These are phyloP conservation scores for Phaetusa simplex DNA, from an alignment of 2,113 vertebrate species.

Conservation along the genomic window DNA sequence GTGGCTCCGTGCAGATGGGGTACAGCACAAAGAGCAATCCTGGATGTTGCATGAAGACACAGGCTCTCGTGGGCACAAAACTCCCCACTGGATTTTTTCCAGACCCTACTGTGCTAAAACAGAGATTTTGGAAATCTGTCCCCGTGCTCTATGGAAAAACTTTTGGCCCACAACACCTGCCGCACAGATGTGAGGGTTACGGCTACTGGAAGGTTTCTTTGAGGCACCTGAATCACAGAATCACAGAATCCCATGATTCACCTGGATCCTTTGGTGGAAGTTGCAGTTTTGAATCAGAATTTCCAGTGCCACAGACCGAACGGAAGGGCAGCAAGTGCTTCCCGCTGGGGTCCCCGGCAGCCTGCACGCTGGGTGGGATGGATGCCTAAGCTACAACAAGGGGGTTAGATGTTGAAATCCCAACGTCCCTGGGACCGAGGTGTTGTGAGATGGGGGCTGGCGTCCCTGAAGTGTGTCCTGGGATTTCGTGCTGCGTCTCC, in stretches of 20 bases:
- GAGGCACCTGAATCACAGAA: not conserved
- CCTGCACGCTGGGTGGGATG: fast-evolving
- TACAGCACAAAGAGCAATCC: not conserved
- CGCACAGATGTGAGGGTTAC: not conserved
- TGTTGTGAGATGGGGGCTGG: not conserved
- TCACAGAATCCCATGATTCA: no score
- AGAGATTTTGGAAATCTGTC: not conserved
- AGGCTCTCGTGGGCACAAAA: not conserved
- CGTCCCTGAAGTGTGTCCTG: not conserved
- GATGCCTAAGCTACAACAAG: fast-evolving
- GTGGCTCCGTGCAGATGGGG: not conserved
- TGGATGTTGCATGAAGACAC: not conserved
- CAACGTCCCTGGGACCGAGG: not conserved
- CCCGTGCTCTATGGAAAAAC: not conserved
- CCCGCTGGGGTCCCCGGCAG: not conserved
- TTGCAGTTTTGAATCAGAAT: not conserved
- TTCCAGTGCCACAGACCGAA: not conserved
- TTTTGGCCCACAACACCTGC: fast-evolving
- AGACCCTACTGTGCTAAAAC: not conserved
- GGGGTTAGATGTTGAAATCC: fast-evolving
- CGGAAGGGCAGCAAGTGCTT: not conserved
- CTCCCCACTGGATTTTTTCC: not conserved
- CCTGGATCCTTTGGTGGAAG: not conserved
- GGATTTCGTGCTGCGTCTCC: not conserved
- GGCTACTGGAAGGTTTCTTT: not conserved